A percentile compares a stretch with the other conserved stretches of the same genome.
Evolutionary conservation across 1,140 invertebrate species (phyloP).

Genomic region (Cephus cinctus): DNA sequence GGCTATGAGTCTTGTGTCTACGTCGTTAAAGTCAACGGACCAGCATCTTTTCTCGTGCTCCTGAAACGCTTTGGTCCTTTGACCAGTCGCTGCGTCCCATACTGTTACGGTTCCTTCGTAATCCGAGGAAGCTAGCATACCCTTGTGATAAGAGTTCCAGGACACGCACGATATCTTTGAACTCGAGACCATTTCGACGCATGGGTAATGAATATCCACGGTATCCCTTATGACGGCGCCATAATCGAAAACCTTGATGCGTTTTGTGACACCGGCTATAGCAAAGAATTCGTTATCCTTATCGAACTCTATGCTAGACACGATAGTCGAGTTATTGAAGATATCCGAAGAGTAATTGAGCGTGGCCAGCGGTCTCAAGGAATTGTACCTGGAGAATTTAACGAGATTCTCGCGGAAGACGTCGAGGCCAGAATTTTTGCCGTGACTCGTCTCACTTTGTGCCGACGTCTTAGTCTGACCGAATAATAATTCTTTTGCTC

Average conservation of each 20-base stretch:
- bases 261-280: slow-evolving; percentile 93
- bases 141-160: slow-evolving; percentile 93
- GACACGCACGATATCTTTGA: slow-evolving; percentile 95
- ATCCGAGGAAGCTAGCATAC: slow-evolving; percentile 87
- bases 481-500: slow-evolving; percentile 72
- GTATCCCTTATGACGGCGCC: slow-evolving; percentile 79
- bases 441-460: slow-evolving; percentile 38
- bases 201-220: slow-evolving; percentile 90
- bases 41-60: slow-evolving; percentile 96
- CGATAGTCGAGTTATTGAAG: slow-evolving; percentile 88
- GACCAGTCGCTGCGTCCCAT: slow-evolving; percentile 88
- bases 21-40: slow-evolving; percentile 94
- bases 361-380: slow-evolving; percentile 78
- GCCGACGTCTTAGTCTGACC: slow-evolving; percentile 38
- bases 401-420: slow-evolving; percentile 84
- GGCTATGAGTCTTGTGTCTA: slow-evolving; percentile 88
- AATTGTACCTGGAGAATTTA: slow-evolving; percentile 84
- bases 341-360: slow-evolving; percentile 90
- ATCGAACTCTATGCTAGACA: slow-evolving; percentile 96
- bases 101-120: slow-evolving; percentile 93
- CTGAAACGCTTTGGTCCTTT: slow-evolving; percentile 72
- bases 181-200: slow-evolving; percentile 88
- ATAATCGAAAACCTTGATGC: slow-evolving; percentile 94
- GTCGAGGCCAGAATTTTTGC: slow-evolving; percentile 63
- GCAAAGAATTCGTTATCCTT: slow-evolving; percentile 96